Evolutionary conservation across 92 coral and sea anemone genomes (phyloP).

Genomic region (Galaxea fascicularis): DNA sequence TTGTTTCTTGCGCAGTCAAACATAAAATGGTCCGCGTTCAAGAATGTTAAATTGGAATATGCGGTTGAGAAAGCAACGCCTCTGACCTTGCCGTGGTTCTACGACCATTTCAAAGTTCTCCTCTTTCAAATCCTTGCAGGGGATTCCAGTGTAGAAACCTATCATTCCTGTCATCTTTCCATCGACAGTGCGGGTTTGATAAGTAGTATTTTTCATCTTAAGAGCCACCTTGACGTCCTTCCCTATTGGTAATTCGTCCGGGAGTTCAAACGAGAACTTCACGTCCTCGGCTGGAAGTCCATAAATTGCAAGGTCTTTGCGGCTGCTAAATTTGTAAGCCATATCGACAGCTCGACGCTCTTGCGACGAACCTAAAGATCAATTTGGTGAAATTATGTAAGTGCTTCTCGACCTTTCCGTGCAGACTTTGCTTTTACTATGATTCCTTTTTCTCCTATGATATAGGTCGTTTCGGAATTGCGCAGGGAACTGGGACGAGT

Average conservation of each 20-base stretch:
- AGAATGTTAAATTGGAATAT: too few species aligned
- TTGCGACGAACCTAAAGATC: conserved; percentile 50
- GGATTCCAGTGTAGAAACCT: conserved; percentile 66
- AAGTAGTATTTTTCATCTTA: conserved; percentile 49
- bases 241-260: conserved; percentile 54
- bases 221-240: conserved; percentile 44
- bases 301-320: conserved; percentile 59
- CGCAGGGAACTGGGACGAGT: too few species aligned
- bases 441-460: too few species aligned
- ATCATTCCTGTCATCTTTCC: conserved; percentile 48
- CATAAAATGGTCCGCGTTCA: too few species aligned
- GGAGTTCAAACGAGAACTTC: conserved; percentile 47
- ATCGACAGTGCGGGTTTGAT: conserved; percentile 37
- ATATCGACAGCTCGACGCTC: conserved; percentile 67
- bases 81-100: conserved; percentile 37
- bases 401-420: not conserved
- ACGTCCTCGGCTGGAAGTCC: conserved; percentile 43
- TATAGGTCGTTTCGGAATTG: too few species aligned
- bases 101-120: conserved; percentile 26
- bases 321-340: conserved; percentile 70
- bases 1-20: too few species aligned
- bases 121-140: conserved; percentile 51
- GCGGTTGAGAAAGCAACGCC: too few species aligned
- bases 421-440: too few species aligned
- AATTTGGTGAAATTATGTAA: not conserved